phyloP scores from a whole-genome alignment of 2,888 invertebrate species.

The Oligia latruncula region DNA sequence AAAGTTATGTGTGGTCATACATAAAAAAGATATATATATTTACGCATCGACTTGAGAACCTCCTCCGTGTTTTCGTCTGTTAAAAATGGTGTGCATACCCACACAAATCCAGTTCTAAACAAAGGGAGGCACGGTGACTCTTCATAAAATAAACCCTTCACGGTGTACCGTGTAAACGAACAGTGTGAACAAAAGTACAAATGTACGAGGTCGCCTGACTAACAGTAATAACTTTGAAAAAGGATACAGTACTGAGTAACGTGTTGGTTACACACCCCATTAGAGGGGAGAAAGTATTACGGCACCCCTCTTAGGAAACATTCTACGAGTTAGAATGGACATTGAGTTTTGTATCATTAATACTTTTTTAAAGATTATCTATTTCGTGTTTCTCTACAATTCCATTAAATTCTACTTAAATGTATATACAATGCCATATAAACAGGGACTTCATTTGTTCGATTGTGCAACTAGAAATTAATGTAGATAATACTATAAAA shows the following conservation, averaged over 20 bases:
- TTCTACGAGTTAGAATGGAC: conserved; percentile 27
- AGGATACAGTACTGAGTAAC: conserved; percentile 37
- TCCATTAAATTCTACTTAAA: neutral
- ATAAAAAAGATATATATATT: too few species aligned
- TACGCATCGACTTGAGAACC: too few species aligned
- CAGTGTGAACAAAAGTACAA: conserved; percentile 29
- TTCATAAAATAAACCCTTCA: conserved; percentile 15
- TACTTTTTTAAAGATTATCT: neutral
- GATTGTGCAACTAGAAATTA: too few species aligned
- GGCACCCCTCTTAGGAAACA: conserved; percentile 32
- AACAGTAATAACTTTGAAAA: conserved; percentile 47
- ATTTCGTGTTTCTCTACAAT: neutral
- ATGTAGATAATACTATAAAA: neutral
- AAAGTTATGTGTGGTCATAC: too few species aligned
- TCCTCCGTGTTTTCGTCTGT: too few species aligned
- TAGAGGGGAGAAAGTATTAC: conserved; percentile 30
- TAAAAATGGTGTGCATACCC: neutral
- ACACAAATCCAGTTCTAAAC: neutral
- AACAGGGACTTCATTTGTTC: neutral
- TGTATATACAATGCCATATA: neutral
- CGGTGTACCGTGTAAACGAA: neutral
- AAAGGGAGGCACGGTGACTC: neutral
- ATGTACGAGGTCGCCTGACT: conserved; percentile 44
- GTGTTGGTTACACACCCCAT: conserved; percentile 49
- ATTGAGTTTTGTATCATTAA: conserved; percentile 1